phyloP scores from a whole-genome alignment of 2,113 vertebrate genomes.

The Hydropotes inermis region DNA sequence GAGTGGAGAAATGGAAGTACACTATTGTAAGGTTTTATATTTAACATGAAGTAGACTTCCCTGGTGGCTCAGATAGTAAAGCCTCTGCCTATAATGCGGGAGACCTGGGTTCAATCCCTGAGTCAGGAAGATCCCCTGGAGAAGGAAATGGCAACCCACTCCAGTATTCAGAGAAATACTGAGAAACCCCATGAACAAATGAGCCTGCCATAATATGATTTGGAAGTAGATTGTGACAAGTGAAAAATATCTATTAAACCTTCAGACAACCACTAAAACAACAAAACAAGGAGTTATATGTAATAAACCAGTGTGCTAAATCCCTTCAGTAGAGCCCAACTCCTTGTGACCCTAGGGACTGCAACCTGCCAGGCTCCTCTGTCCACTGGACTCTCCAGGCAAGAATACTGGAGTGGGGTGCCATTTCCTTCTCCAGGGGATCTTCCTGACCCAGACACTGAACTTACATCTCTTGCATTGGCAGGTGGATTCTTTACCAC shows the following conservation, averaged over 20 bases:
- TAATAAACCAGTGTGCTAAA: neutral
- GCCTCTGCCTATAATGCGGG: accelerated
- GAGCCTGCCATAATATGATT: neutral
- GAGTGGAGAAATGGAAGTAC: neutral
- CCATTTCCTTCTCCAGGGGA: neutral
- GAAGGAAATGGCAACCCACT: neutral
- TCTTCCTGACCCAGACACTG: neutral
- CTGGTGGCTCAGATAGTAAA: neutral
- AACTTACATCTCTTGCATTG: neutral
- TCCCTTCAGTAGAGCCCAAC: neutral
- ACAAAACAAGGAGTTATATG: neutral
- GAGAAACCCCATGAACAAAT: neutral
- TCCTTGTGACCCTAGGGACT: neutral
- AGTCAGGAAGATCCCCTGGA: neutral
- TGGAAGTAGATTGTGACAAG: neutral
- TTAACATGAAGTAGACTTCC: neutral
- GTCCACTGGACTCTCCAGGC: neutral
- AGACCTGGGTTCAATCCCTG: neutral
- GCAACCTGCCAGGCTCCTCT: neutral
- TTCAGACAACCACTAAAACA: neutral
- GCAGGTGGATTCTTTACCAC: neutral
- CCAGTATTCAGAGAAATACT: neutral
- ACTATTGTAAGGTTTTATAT: neutral
- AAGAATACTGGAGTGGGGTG: neutral
- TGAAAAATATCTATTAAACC: neutral